These are phyloP conservation scores for Incurvaria masculella DNA, from an alignment of 2,888 invertebrate species.

Conservation along the genomic window DNA sequence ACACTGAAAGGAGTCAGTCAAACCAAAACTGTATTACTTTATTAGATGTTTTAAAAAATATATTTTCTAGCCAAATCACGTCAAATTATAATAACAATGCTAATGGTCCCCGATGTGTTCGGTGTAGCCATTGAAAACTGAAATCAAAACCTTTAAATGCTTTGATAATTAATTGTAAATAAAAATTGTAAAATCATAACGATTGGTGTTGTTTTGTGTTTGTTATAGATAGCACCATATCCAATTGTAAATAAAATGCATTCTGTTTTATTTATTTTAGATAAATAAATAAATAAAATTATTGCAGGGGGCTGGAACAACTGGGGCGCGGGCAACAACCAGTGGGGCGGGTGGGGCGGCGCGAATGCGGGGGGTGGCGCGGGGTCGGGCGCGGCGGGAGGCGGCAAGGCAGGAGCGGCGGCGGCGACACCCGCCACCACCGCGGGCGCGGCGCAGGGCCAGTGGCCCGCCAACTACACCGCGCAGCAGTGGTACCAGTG, in stretches of 20 bases:
- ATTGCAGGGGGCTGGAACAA: conserved; percentile 28
- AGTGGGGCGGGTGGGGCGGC: conserved; percentile 39
- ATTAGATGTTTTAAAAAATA: too few species aligned
- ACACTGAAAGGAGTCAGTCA: too few species aligned
- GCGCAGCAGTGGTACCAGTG: conserved; percentile 51
- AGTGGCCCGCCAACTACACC: conserved; percentile 37
- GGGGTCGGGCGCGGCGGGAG: conserved; percentile 9
- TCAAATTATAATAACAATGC: too few species aligned
- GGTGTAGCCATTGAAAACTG: too few species aligned
- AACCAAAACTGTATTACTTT: too few species aligned
- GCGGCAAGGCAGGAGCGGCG: conserved; percentile 12
- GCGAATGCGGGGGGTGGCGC: conserved; percentile 15
- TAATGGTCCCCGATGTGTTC: too few species aligned
- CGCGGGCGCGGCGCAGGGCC: conserved; percentile 19
- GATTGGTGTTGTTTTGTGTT: neutral
- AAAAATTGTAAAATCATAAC: neutral
- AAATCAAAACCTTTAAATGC: too few species aligned
- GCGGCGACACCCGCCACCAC: conserved; percentile 3
- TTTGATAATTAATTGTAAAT: neutral
- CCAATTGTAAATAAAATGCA: too few species aligned
- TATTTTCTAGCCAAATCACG: too few species aligned
- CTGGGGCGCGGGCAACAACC: conserved; percentile 22
- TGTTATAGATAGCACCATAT: neutral
- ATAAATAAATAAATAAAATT: too few species aligned
- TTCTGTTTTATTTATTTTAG: too few species aligned